Base-by-base conservation (phyloP, 2,797 vertebrate species). In the Lutra lutra region DNA sequence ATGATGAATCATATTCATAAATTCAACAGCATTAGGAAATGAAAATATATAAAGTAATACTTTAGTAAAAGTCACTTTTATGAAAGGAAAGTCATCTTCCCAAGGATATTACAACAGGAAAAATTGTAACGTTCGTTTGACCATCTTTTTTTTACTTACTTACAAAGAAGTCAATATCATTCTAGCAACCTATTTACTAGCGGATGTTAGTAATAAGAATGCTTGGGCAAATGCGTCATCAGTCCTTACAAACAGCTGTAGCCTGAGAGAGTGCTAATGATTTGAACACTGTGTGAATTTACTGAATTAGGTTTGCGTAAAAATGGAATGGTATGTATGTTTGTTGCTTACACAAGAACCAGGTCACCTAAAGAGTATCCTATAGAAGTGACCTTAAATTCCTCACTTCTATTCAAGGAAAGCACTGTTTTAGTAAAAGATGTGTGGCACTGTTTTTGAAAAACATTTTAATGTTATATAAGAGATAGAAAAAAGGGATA, bases 1-100 rank as follows among this genome's bases (percentile, higher is more conserved):
- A 93, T 89, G 96, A 97, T 94, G 87, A 95, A 87, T 96, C 18
- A 54, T 92, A 89, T 95, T 97, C 97, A 96, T 43, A 97, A 97
- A 97, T 25, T 75, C 87, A 80, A 97, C 9, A 95, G 21, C 38
- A 90, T 91, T 97, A 98, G 89, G 23, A 96, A 97, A 95, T 93
- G 83, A 97, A 96, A 51, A 95, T 62, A 90, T 0, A 0, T 0
- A 90, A n/a, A 92, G 25, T 5, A 75, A 60, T 77, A 64, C 64
- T 93, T 94, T 79, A 86, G 66, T 21, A 66, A 91, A 97, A 89
- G 58, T 93, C 79, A 94, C 35, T 73, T 62, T 89, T 83, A 64
- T 77, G 40, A 62, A 86, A 92, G 73, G 23, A 90, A 90, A 83
- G 56, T 15, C 32, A 54, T 72, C 27, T 51, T 92, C 4, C 32